Conservation (phyloP, 2,888 invertebrate species). For the Eudasyphora cyanicolor region DNA sequence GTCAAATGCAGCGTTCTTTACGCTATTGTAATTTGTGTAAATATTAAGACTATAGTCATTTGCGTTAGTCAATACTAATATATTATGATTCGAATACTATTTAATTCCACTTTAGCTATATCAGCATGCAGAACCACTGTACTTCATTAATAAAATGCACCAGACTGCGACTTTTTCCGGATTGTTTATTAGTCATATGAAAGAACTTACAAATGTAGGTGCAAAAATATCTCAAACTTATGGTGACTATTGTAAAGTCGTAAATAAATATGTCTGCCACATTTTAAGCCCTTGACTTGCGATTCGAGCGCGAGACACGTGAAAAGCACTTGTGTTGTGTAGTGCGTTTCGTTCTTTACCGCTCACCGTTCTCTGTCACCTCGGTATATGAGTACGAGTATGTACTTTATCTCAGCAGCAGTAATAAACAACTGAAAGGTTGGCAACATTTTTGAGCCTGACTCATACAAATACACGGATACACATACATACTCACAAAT, state of each 20-base stretch:
- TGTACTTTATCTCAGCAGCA: not conserved
- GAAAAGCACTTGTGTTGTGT: conserved; percentile 56
- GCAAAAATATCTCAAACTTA: conserved; percentile 59
- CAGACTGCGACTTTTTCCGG: conserved; percentile 16
- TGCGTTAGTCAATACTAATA: too few relatives aligned
- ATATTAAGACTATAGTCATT: too few relatives aligned
- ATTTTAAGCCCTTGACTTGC: conserved; percentile 59
- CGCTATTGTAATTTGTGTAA: too few relatives aligned
- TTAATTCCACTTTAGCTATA: too few relatives aligned
- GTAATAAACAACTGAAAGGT: not conserved
- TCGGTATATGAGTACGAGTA: too few relatives aligned
- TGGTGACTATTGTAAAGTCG: too few relatives aligned
- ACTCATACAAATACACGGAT: conserved; percentile 6
- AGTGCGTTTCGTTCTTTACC: not conserved
- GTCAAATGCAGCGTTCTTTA: too few relatives aligned
- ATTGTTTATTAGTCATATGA: conserved; percentile 42
- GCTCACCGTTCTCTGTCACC: not conserved
- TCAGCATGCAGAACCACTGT: conserved; percentile 31
- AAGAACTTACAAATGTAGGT: conserved; percentile 59
- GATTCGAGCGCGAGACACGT: conserved; percentile 26
- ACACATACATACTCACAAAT: conserved; percentile 68
- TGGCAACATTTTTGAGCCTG: conserved; percentile 22
- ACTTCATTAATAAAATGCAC: conserved; percentile 43
- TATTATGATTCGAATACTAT: too few relatives aligned
- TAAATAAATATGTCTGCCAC: conserved; percentile 61